Base-by-base conservation (phyloP, 2,113 vertebrate genomes). In the Thinocorus orbignyianus region DNA sequence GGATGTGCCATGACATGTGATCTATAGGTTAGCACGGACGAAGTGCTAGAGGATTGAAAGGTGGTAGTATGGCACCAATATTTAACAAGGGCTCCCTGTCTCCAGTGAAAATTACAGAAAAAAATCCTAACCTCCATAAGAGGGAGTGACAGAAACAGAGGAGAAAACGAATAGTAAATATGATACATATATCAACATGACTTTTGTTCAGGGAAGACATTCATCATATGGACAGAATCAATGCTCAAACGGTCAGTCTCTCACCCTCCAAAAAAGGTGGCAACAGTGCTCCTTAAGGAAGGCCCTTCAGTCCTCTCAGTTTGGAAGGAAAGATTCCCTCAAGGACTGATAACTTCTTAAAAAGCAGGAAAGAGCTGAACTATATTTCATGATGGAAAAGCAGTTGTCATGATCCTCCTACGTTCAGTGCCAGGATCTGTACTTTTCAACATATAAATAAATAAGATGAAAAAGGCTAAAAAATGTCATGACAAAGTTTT, bases 1-100 rank as follows among this genome's bases (percentile, higher is more conserved):
- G 60, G 55, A 92, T 74, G 31, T 83, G 55, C 37, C 55, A 49
- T 23, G 60, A 28, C 0, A 1, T 42, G 20, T 76, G 20, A 91
- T 85, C 35, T 76, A 20, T 44, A 81, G 51, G 17, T 83, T 48
- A 42, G 42, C 73, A 51, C 1, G 0, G 1, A 68, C 0, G 2
- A 93, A 66, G 11, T 62, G 23, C 70, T n/a, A 17, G 39, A 76
- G 33, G 48, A 87, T 85, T 68, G 61, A 51, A 74, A 90, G 42
- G 39, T 68, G 70, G 61, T 48, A 87, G 42, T 17, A 12, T 42
- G 78, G 61, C 48, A 62, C 35, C 39, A 60, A 17, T 37, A 33
- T 90, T 58, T 35, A 68, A 68, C 3, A 78, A 35, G 9, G 10
- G 19, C 17, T 94, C 46, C 19, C 41, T 70, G 20, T 23, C 72